Evolutionary conservation across 92 coral and sea anemone genomes (phyloP).

Genomic region (Zoanthus gigantus): DNA sequence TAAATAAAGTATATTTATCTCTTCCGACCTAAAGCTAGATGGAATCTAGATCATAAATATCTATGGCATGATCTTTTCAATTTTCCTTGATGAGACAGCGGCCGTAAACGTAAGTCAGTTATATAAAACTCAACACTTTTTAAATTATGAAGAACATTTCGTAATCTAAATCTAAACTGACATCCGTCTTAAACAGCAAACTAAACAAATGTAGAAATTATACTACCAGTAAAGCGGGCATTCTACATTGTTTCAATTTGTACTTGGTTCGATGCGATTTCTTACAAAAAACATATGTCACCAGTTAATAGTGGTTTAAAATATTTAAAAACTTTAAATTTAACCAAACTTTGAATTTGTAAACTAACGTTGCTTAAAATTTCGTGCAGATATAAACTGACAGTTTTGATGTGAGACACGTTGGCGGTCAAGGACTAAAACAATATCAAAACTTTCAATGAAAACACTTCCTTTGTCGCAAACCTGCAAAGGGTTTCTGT

Average conservation of each 20-base stretch:
- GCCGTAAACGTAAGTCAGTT: neutral
- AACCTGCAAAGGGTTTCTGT: neutral
- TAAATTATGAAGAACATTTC: neutral
- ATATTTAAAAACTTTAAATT: neutral
- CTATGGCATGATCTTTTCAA: neutral
- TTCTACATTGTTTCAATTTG: neutral
- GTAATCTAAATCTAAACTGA: neutral
- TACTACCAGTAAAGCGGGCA: neutral
- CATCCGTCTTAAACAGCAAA: neutral
- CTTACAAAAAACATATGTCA: neutral
- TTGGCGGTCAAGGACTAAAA: neutral
- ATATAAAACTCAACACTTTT: neutral
- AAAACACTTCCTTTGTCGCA: conserved; percentile 7
- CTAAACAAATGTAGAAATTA: neutral
- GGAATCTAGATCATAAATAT: too few species aligned
- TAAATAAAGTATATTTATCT: too few species aligned
- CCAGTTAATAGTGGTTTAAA: neutral
- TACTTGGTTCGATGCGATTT: neutral
- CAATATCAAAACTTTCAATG: conserved; percentile 25
- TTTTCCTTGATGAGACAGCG: neutral
- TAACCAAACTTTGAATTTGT: neutral
- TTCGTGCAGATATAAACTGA: conserved; percentile 9
- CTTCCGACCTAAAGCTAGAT: too few species aligned
- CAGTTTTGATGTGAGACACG: conserved; percentile 8
- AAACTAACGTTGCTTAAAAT: neutral